A percentile compares a stretch with the other conserved stretches of the same genome.
Conservation (phyloP, 2,888 invertebrate species). For the Silvanus unidentatus region DNA sequence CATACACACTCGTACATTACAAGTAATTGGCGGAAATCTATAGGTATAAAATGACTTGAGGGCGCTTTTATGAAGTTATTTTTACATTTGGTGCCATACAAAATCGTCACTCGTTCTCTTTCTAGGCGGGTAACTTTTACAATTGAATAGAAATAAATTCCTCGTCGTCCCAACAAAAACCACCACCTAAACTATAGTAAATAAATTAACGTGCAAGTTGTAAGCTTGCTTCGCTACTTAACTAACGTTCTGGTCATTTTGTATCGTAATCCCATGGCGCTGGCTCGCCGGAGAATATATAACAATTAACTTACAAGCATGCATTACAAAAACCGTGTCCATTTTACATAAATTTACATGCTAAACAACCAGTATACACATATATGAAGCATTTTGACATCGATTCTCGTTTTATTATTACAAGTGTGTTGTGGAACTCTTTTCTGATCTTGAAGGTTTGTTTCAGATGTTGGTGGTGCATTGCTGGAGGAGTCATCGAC, state of each 20-base stretch:
- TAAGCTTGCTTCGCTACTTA: conserved; percentile 7
- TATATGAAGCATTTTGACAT: conserved; percentile 38
- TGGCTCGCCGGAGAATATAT: conserved; percentile 33
- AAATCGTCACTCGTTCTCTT: too few species aligned
- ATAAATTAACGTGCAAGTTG: neutral
- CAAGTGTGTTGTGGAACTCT: conserved; percentile 22
- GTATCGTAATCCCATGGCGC: conserved; percentile 24
- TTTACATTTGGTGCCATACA: too few species aligned
- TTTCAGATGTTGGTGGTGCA: conserved; percentile 22
- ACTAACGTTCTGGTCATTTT: conserved; percentile 13
- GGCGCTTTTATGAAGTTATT: too few species aligned
- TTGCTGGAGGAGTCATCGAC: conserved; percentile 33
- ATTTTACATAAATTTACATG: conserved; percentile 46
- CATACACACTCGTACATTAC: too few species aligned
- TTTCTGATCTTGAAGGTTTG: neutral
- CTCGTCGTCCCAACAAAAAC: neutral
- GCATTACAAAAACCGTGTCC: conserved; percentile 38
- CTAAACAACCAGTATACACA: conserved; percentile 37
- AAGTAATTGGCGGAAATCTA: too few species aligned
- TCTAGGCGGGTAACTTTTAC: neutral
- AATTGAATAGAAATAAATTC: neutral
- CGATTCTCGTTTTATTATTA: conserved; percentile 36
- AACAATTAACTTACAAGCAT: conserved; percentile 41
- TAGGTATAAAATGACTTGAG: too few species aligned
- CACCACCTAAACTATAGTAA: too few species aligned